phyloP scores from a whole-genome alignment of 2,113 vertebrate genomes.

The Cavia aperea region DNA sequence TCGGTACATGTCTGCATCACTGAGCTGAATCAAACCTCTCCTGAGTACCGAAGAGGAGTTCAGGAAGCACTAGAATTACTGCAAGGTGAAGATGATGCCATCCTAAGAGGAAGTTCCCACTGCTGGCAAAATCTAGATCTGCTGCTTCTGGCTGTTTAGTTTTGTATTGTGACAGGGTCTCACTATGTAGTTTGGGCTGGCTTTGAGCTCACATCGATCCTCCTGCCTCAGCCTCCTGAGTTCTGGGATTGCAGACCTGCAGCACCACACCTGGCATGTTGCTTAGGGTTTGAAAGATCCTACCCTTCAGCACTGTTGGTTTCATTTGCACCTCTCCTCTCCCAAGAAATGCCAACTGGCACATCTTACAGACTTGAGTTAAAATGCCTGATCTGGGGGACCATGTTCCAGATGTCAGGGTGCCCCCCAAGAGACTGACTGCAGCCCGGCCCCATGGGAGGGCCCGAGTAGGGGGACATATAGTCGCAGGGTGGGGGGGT shows the following conservation, averaged over 20 bases:
- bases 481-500: no score
- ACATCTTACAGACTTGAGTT: neutral
- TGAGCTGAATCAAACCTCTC: neutral
- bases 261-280: neutral
- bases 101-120: neutral
- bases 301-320: neutral
- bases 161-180: neutral
- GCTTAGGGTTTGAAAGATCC: neutral
- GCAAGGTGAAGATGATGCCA: neutral
- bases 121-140: neutral
- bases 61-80: neutral
- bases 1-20: neutral
- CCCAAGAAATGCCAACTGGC: neutral
- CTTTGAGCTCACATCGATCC: neutral
- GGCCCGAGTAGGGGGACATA: neutral
- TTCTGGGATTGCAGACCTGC: neutral
- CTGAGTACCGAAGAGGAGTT: neutral
- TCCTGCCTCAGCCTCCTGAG: neutral
- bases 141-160: neutral
- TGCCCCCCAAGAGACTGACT: accelerated
- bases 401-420: neutral
- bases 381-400: neutral
- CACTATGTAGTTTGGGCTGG: neutral
- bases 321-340: neutral
- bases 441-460: accelerated